Base-by-base conservation (phyloP, 2,888 invertebrate genomes). In the Campopleginae sp. region DNA sequence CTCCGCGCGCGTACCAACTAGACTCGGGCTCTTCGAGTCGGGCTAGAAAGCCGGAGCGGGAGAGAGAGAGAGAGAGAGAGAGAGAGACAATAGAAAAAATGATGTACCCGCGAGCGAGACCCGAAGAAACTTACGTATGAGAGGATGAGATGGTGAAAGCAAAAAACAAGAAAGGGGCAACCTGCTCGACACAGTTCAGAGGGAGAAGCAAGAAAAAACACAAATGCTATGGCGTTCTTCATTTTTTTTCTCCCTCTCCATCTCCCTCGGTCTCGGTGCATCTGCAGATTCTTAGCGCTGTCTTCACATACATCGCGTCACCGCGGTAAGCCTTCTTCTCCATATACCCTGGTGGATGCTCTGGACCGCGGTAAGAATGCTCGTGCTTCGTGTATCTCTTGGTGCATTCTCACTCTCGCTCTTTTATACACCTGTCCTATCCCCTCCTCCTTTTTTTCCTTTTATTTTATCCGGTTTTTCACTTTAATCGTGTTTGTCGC, bases 401-500 rank as follows among this genome's bases (percentile, higher is more conserved):
- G 51, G 14, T n/a, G n/a, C 27, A 0, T 23, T 61, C 17, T 27
- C 27, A 3, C 51, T 48, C 58, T 61, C 46, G 14, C 31, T n/a
- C 70, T 23, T 58, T 12, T 27, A 27, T 58, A 58, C 58, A 58
- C 58, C 58, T 58, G 58, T 58, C 27, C 14, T 7, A n/a, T 48
- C 17, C 46, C 17, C 46, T 14, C 10, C 17, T 19, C 76, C 2
- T 46, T 71, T 14, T 74, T 33, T 48, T 38, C 44, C 61, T 76
- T 65, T 83, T 85, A 81, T 85, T 74, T 84, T 82, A 78, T 79
- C 86, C 74, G 54, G 74, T 86, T 84, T 88, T 78, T 87, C 86
- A 74, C 84, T 76, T 81, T 72, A 79, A 86, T 74, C 72, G 82
- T 79, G 68, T 72, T 72, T 80, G 77, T 71, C 90, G 90, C 89